Evolutionary conservation across 2,797 vertebrate species (phyloP).

Genomic region (Gymnodraco acuticeps): DNA sequence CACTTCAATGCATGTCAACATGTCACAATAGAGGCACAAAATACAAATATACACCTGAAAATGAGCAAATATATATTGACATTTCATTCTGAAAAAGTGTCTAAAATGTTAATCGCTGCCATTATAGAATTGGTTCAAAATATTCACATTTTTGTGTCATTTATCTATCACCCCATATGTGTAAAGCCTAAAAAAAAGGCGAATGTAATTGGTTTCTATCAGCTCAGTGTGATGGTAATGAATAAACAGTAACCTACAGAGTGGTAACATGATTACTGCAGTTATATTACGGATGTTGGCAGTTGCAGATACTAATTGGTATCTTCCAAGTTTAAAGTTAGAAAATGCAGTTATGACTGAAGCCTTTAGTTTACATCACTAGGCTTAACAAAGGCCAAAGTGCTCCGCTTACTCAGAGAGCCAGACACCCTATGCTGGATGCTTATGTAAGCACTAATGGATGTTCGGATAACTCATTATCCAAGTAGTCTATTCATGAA

Average conservation of each 20-base stretch:
- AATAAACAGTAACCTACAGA: background rate
- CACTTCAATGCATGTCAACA: no score
- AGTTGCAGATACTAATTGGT: background rate
- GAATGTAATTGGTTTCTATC: background rate
- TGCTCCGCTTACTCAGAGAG: background rate
- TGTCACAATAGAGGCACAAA: no score
- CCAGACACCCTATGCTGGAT: background rate
- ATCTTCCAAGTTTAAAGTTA: background rate
- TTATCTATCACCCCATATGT: no score
- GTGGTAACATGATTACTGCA: background rate
- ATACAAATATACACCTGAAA: no score
- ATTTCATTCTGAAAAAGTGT: no score
- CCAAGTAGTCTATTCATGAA: background rate
- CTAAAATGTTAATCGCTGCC: no score
- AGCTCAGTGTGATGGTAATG: background rate
- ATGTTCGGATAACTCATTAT: background rate
- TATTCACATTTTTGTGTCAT: no score
- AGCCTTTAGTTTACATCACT: background rate
- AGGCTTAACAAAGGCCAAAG: slow-evolving; percentile 5
- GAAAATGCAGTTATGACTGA: background rate
- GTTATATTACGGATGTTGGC: background rate
- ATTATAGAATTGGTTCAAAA: no score
- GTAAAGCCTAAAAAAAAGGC: background rate
- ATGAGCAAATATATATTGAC: no score
- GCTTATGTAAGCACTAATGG: slow-evolving; percentile 4